Evolutionary conservation across 2,113 vertebrate species (phyloP).

Genomic region (Ptilorrhoa leucosticta): DNA sequence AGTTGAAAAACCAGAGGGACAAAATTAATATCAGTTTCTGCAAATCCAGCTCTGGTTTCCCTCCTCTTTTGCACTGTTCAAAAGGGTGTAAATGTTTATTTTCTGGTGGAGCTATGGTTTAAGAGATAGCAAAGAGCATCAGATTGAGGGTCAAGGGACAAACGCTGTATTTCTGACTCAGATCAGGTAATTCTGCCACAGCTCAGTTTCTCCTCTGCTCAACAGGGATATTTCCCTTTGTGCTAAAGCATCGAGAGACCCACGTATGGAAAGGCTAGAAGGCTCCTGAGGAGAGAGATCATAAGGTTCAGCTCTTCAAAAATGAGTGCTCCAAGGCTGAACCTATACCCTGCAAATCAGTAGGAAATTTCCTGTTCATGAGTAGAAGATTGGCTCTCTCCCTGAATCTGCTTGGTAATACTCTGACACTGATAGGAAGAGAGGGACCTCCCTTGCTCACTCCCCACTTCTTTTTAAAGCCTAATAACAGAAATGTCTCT

Average conservation of each 20-base stretch:
- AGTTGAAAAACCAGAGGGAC: background rate
- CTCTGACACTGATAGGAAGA: background rate
- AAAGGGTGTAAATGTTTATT: background rate
- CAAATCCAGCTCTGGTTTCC: background rate
- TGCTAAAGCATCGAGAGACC: background rate
- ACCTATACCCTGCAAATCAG: background rate
- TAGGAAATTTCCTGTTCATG: background rate
- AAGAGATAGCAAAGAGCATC: background rate
- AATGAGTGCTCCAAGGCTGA: background rate
- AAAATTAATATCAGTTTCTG: background rate
- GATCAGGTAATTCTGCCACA: background rate
- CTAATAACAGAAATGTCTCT: background rate
- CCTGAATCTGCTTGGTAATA: background rate
- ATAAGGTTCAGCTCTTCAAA: background rate
- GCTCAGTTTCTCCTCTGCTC: background rate
- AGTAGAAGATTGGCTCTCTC: background rate
- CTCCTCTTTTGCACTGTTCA: background rate
- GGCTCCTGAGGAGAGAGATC: background rate
- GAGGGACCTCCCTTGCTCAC: background rate
- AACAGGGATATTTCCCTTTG: background rate
- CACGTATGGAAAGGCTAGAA: background rate
- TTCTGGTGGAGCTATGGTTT: background rate
- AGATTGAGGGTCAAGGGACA: background rate
- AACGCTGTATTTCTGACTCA: background rate
- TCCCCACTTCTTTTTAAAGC: background rate